Conservation (phyloP, 2,797 vertebrate species). For the Pseudochaenichthys georgianus region DNA sequence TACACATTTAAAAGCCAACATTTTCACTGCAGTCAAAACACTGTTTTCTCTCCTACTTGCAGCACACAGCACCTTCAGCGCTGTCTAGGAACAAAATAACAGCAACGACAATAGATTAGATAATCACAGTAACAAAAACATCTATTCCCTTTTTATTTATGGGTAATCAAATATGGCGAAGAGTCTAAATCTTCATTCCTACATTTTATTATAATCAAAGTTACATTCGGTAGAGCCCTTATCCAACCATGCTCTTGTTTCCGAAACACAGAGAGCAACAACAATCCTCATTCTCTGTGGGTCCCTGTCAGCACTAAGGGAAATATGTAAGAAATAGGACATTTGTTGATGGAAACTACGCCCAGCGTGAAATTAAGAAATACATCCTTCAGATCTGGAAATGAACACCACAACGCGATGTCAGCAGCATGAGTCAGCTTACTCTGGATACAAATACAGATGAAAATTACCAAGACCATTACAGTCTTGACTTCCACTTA, state of each 20-base stretch:
- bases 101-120: too few relatives aligned
- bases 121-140: too few relatives aligned
- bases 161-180: too few relatives aligned
- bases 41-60: too few relatives aligned
- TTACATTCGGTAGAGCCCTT: too few relatives aligned
- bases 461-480: neutral
- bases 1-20: too few relatives aligned
- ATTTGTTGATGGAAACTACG: neutral
- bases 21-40: too few relatives aligned
- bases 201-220: too few relatives aligned
- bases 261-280: neutral
- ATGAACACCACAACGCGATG: neutral
- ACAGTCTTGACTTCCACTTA: neutral
- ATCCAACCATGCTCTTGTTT: neutral
- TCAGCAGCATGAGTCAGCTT: neutral
- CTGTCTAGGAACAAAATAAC: too few relatives aligned
- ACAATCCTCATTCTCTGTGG: neutral
- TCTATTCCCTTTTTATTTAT: too few relatives aligned
- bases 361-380: neutral
- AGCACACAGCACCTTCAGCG: too few relatives aligned
- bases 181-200: too few relatives aligned
- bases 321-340: neutral
- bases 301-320: neutral
- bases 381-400: neutral
- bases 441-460: slow-evolving; percentile 19